Percentiles rank a stretch among this genome's conserved stretches.
phyloP scores from a whole-genome alignment of 2,113 vertebrate species.

The Ammodytes dubius region DNA sequence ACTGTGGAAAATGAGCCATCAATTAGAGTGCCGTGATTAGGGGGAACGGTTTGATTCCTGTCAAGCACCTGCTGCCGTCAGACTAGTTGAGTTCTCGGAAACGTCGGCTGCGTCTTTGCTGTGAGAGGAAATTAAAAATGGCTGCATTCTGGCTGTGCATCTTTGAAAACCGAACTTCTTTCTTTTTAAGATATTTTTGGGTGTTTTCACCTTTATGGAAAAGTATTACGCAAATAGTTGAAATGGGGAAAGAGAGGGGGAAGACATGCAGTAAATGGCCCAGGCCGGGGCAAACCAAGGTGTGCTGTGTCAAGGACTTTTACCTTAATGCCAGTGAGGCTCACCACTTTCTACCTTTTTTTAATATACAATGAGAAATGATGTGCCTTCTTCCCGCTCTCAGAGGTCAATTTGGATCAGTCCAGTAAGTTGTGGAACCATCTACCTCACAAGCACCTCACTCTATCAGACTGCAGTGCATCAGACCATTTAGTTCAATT shows the following conservation, averaged over 20 bases:
- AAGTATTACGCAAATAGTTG: too few species aligned
- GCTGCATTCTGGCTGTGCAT: background rate
- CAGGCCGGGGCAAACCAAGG: too few species aligned
- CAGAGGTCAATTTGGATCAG: background rate
- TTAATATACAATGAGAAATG: too few species aligned
- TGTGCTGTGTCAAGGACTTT: too few species aligned
- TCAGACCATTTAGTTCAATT: background rate
- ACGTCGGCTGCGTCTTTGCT: background rate
- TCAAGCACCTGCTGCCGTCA: constrained; percentile 77
- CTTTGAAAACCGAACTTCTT: too few species aligned
- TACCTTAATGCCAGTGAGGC: too few species aligned
- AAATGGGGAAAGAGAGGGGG: too few species aligned
- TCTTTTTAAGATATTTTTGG: too few species aligned
- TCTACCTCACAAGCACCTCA: background rate
- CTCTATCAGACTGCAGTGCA: background rate
- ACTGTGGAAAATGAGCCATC: constrained; percentile 78
- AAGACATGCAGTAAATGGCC: too few species aligned
- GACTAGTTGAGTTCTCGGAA: constrained; percentile 27
- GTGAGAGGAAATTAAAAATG: background rate
- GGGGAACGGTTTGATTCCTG: constrained; percentile 69
- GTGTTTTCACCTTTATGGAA: too few species aligned
- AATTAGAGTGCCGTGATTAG: constrained; percentile 74
- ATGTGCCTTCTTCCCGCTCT: background rate
- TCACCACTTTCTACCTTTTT: too few species aligned
- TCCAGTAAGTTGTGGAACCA: background rate